phyloP scores from a whole-genome alignment of 1,140 invertebrate genomes.

The Ruditapes philippinarum region DNA sequence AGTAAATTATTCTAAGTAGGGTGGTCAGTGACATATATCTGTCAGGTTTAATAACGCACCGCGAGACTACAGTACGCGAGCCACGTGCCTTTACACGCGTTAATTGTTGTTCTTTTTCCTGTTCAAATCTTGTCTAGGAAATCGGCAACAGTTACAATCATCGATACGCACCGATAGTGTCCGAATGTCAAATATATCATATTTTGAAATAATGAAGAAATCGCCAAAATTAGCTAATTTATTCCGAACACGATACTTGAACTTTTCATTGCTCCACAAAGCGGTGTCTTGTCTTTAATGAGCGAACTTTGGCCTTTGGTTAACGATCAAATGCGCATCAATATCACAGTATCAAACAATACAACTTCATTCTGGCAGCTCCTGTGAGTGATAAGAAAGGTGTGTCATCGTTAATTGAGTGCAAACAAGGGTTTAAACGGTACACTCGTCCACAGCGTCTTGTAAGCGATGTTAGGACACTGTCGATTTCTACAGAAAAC shows the following conservation, averaged over 20 bases:
- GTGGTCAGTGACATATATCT: constrained; percentile 44
- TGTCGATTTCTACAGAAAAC: too few relatives aligned
- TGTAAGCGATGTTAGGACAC: too few relatives aligned
- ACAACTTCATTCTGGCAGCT: constrained; percentile 17
- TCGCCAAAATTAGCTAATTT: constrained; percentile 43
- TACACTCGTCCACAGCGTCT: not conserved
- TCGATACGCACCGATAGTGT: constrained; percentile 1
- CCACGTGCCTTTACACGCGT: constrained; percentile 15
- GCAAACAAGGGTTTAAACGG: constrained; percentile 44
- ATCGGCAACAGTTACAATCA: constrained; percentile 35
- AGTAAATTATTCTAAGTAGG: constrained; percentile 54
- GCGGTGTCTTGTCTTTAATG: constrained; percentile 24
- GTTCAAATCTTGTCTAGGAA: constrained; percentile 42
- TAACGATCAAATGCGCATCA: constrained; percentile 10
- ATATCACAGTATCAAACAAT: not conserved
- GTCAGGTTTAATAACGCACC: constrained; percentile 11
- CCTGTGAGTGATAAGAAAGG: not conserved
- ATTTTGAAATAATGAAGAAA: constrained; percentile 38
- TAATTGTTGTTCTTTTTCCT: constrained; percentile 20
- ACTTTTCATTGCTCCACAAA: constrained; percentile 29
- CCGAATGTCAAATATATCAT: constrained; percentile 48
- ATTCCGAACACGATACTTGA: constrained; percentile 39
- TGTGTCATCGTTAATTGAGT: constrained; percentile 24
- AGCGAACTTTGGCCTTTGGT: constrained; percentile 22
- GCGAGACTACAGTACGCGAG: constrained; percentile 18